phyloP scores from a whole-genome alignment of 1,140 invertebrate species.

The Melanaphis sacchari region DNA sequence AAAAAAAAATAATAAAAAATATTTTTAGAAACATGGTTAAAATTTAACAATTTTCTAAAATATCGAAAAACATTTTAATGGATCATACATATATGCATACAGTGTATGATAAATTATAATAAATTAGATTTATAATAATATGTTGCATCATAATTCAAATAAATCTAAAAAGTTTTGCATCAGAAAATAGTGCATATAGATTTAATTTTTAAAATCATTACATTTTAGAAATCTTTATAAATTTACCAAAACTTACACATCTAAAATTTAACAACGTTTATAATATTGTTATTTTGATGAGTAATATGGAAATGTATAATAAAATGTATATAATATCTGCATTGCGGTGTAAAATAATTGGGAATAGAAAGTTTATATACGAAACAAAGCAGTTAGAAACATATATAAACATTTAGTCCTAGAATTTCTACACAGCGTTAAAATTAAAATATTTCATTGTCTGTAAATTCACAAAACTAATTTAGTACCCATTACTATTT shows the following conservation, averaged over 20 bases:
- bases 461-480: neutral
- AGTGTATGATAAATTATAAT: neutral
- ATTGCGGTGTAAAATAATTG: conserved; percentile 5
- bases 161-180: neutral
- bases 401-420: neutral
- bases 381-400: neutral
- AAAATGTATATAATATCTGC: neutral
- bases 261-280: neutral
- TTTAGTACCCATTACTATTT: neutral
- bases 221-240: neutral
- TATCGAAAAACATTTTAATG: neutral
- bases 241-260: neutral
- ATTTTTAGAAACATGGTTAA: neutral
- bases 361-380: neutral
- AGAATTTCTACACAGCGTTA: neutral
- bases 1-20: too few relatives aligned
- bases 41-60: neutral
- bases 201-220: neutral
- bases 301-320: neutral
- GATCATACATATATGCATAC: neutral
- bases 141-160: neutral
- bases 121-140: too few relatives aligned
- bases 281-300: neutral
- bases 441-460: neutral
- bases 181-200: neutral